phyloP scores from a whole-genome alignment of 1,140 invertebrate genomes.

The Popillia japonica region DNA sequence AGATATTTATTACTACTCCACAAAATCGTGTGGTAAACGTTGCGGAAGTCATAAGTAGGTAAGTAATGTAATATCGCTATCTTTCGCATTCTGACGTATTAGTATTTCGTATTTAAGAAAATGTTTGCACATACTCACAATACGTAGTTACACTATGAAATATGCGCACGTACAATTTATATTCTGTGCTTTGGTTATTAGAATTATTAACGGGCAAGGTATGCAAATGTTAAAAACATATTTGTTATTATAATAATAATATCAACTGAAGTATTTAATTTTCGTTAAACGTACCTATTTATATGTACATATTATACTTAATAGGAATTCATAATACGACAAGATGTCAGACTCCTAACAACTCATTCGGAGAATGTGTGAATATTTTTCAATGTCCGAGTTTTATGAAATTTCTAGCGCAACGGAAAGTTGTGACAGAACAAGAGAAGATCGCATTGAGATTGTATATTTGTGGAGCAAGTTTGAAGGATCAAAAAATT shows the following conservation, averaged over 20 bases:
- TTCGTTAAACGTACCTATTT: too few species aligned
- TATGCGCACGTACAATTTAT: background rate
- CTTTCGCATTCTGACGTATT: background rate
- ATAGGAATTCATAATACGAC: background rate
- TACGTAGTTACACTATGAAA: too few species aligned
- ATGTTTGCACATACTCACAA: too few species aligned
- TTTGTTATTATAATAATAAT: background rate
- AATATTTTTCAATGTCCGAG: background rate
- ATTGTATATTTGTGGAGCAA: background rate
- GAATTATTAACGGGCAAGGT: background rate
- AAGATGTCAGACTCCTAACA: background rate
- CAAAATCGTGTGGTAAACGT: too few species aligned
- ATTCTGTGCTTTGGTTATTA: background rate
- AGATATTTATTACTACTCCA: too few species aligned
- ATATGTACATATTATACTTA: too few species aligned
- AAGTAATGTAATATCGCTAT: background rate
- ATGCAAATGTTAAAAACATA: background rate
- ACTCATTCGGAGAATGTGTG: background rate
- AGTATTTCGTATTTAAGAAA: background rate
- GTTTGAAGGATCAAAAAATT: background rate
- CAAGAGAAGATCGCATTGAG: background rate
- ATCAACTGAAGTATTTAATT: background rate
- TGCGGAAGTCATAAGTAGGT: too few species aligned
- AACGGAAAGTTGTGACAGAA: background rate
- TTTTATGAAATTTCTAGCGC: background rate